Percentiles rank a stretch among this genome's conserved stretches.
phyloP scores from a whole-genome alignment of 2,113 vertebrate genomes.

The Coptodon bakossiorum region DNA sequence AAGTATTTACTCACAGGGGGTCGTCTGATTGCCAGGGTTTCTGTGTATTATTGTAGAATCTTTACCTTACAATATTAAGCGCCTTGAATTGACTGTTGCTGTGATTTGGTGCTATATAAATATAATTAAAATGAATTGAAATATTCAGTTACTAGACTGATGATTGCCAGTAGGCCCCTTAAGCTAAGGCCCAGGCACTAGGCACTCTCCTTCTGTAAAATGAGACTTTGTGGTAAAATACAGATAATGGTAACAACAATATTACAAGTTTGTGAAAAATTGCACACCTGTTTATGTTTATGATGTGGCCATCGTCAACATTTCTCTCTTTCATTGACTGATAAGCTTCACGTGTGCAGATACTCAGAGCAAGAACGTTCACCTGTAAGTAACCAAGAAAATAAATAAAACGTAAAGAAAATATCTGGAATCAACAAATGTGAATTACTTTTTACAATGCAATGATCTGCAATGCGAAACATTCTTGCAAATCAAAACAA shows the following conservation, averaged over 20 bases:
- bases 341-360: constrained; percentile 84
- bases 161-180: neutral
- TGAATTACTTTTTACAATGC: neutral
- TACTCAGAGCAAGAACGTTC: constrained; percentile 80
- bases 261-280: neutral
- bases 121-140: neutral
- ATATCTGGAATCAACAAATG: neutral
- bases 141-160: neutral
- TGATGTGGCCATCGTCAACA: constrained; percentile 86
- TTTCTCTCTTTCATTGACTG: constrained; percentile 71
- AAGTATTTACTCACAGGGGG: neutral
- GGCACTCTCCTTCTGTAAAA: neutral
- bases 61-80: neutral
- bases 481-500: neutral
- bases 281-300: constrained; percentile 84
- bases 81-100: neutral
- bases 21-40: fast-evolving
- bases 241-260: neutral
- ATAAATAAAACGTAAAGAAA: neutral
- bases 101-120: neutral
- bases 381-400: constrained; percentile 63
- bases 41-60: neutral
- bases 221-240: neutral
- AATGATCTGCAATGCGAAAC: neutral
- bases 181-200: neutral